Conservation (phyloP, 2,888 invertebrate species). For the Latrodectus hesperus region DNA sequence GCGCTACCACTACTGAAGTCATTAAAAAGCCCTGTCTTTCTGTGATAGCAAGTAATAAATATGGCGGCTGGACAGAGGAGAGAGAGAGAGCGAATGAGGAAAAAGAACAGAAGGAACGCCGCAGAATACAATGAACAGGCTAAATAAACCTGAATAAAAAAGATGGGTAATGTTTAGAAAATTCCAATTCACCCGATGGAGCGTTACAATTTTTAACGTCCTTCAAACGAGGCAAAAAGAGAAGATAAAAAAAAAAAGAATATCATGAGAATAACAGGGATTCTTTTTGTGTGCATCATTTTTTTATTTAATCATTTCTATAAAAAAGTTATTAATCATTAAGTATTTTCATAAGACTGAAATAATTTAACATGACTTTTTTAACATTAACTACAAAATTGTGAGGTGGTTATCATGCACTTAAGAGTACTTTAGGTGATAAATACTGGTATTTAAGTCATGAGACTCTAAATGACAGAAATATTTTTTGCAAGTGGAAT, state of each 20-base stretch:
- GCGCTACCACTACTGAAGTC: slow-evolving; percentile 29
- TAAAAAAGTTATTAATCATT: not conserved
- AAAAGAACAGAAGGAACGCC: slow-evolving; percentile 9
- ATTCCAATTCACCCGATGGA: slow-evolving; percentile 22
- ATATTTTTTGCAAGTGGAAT: too few species aligned
- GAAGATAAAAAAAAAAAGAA: not conserved
- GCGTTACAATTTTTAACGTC: slow-evolving; percentile 10
- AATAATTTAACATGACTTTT: too few species aligned
- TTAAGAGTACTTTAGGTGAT: too few species aligned
- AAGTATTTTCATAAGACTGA: too few species aligned
- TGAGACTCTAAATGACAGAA: too few species aligned
- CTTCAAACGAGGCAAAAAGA: not conserved
- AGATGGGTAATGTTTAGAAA: slow-evolving; percentile 19
- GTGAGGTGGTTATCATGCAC: too few species aligned
- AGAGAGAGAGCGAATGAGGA: not conserved
- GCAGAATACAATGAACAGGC: slow-evolving; percentile 30
- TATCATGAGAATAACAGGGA: not conserved
- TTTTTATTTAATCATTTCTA: not conserved
- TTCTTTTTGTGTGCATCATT: not conserved
- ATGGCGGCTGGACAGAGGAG: slow-evolving; percentile 18
- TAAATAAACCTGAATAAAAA: slow-evolving; percentile 41
- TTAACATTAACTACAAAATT: too few species aligned
- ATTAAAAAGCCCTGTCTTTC: slow-evolving; percentile 35
- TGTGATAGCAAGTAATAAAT: slow-evolving; percentile 26
- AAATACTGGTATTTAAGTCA: too few species aligned